Evolutionary conservation across 2,888 invertebrate genomes (phyloP).

Genomic region (Parasteatoda lunata): DNA sequence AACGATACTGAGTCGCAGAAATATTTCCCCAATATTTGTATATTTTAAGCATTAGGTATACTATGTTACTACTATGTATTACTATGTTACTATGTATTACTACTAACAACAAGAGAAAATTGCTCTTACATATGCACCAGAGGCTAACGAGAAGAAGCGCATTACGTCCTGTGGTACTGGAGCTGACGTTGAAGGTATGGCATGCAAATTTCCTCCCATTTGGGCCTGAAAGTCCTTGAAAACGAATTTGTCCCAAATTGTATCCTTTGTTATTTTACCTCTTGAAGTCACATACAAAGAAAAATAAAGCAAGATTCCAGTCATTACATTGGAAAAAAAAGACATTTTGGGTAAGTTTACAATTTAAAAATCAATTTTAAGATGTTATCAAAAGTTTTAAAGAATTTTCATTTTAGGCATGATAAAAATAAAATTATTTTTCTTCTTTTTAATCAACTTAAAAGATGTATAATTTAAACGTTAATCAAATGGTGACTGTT

Average conservation of each 20-base stretch:
- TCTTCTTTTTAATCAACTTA: too few relatives aligned
- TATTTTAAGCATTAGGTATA: too few relatives aligned
- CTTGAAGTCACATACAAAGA: constrained; percentile 76
- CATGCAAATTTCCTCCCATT: constrained; percentile 91
- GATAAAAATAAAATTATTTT: neutral
- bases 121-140: constrained; percentile 86
- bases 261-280: constrained; percentile 89
- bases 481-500: too few relatives aligned
- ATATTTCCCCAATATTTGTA: too few relatives aligned
- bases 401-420: neutral
- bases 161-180: constrained; percentile 94
- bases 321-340: neutral
- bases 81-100: too few relatives aligned
- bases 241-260: constrained; percentile 93
- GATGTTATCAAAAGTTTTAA: neutral
- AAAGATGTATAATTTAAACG: too few relatives aligned
- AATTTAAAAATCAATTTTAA: neutral
- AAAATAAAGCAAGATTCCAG: neutral
- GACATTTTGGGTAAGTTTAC: neutral
- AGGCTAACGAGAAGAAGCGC: constrained; percentile 92
- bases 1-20: too few relatives aligned
- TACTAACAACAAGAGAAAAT: neutral
- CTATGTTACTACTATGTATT: too few relatives aligned
- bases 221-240: constrained; percentile 94
- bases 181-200: constrained; percentile 96